These are phyloP conservation scores for Sinohyriopsis cumingii DNA, from an alignment of 2,888 invertebrate species.

Conservation along the genomic window DNA sequence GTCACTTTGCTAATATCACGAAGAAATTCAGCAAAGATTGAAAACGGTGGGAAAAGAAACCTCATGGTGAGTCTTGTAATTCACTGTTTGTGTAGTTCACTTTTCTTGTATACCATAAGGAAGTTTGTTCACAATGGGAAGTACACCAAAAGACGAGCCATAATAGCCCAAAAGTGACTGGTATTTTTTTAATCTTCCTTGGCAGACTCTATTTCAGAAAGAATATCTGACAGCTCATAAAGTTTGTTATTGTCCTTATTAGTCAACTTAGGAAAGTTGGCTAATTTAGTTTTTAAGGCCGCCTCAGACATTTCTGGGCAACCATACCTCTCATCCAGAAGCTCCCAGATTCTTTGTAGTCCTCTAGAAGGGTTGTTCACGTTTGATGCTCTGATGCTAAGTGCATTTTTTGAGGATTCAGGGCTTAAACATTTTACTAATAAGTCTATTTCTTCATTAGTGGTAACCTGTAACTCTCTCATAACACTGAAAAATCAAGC, in stretches of 20 bases:
- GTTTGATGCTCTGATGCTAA: no score
- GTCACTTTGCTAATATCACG: neutral
- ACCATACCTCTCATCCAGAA: slow-evolving; percentile 6
- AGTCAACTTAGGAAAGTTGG: slow-evolving; percentile 4
- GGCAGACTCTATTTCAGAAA: slow-evolving; percentile 1
- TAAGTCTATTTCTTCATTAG: no score
- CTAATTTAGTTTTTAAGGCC: slow-evolving; percentile 3
- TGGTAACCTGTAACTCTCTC: no score
- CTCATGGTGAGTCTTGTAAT: neutral
- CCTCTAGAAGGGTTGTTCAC: no score
- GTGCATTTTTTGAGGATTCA: no score
- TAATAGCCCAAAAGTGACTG: neutral
- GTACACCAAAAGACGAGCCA: neutral
- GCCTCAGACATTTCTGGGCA: slow-evolving; percentile 8
- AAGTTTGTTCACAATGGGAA: neutral
- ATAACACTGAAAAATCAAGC: no score
- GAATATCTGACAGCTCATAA: slow-evolving; percentile 11
- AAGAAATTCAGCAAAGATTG: neutral
- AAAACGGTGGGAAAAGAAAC: slow-evolving; percentile 1
- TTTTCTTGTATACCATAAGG: no score
- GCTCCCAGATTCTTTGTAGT: slow-evolving; percentile 11
- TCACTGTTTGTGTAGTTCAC: neutral
- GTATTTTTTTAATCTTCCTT: slow-evolving; percentile 1
- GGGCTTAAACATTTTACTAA: no score
- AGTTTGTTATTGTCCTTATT: slow-evolving; percentile 8